Evolutionary conservation across 2,888 invertebrate species (phyloP).

Genomic region (Cantharis nigra): DNA sequence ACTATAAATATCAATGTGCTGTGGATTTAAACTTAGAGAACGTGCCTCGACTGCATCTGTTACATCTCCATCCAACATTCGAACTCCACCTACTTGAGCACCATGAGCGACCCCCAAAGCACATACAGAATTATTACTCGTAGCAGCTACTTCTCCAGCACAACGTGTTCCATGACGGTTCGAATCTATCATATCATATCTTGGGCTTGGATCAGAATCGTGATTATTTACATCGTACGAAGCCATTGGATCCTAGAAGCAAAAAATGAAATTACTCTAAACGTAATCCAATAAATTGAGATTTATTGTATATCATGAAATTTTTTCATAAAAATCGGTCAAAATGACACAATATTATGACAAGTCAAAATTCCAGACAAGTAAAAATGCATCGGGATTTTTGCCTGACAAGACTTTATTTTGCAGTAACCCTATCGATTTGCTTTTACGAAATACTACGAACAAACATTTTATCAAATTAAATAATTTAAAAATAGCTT

Average conservation of each 20-base stretch:
- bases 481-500: background rate
- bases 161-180: conserved; percentile 95
- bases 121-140: conserved; percentile 94
- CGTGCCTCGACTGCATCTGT: conserved; percentile 98
- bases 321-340: too few relatives aligned
- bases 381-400: background rate
- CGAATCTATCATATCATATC: conserved; percentile 96
- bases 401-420: background rate
- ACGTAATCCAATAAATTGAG: background rate
- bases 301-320: too few relatives aligned
- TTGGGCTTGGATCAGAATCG: conserved; percentile 95
- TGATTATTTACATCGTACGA: conserved; percentile 97
- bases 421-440: background rate
- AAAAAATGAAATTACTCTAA: background rate
- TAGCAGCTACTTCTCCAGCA: conserved; percentile 97
- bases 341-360: too few relatives aligned
- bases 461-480: background rate
- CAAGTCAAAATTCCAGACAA: background rate
- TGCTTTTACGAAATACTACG: background rate
- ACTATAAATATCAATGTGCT: conserved; percentile 98
- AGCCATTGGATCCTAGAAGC: conserved; percentile 83
- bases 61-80: conserved; percentile 97
- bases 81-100: conserved; percentile 89
- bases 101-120: conserved; percentile 96
- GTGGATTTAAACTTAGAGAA: conserved; percentile 89